Evolutionary conservation across 2,888 invertebrate species (phyloP).

Genomic region (Zaprionus bogoriensis): DNA sequence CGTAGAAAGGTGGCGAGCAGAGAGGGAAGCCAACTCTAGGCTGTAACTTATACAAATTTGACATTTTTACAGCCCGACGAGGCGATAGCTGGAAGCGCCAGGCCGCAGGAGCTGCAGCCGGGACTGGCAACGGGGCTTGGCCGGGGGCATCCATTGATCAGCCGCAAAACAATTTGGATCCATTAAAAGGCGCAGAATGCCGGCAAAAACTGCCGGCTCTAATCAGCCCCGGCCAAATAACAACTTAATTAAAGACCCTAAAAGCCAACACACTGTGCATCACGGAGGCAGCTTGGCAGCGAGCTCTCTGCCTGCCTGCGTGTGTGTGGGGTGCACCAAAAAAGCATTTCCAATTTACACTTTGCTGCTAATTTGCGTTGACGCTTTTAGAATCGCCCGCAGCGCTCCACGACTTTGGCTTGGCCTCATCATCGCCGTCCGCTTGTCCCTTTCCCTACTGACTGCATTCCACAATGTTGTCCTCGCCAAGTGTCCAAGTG

Average conservation of each 20-base stretch:
- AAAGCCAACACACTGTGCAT: conserved; percentile 49
- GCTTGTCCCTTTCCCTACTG: not conserved
- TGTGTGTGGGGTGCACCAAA: conserved; percentile 72
- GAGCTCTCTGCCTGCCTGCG: not conserved
- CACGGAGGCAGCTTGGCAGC: too few species aligned
- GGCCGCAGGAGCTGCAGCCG: not conserved
- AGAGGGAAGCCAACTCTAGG: not conserved
- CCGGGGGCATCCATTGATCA: conserved; percentile 52
- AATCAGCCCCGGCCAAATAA: conserved; percentile 70
- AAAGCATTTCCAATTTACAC: conserved; percentile 78
- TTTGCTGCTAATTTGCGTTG: conserved; percentile 78
- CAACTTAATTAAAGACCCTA: conserved; percentile 71
- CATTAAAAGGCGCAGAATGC: conserved; percentile 36
- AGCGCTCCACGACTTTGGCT: conserved; percentile 51
- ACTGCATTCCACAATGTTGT: conserved; percentile 65
- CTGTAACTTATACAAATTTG: conserved; percentile 75
- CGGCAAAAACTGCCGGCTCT: conserved; percentile 61
- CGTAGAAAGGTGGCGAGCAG: conserved; percentile 6
- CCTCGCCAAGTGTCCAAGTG: conserved; percentile 70
- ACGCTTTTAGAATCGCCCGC: conserved; percentile 76
- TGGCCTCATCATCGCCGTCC: conserved; percentile 37
- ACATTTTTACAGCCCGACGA: conserved; percentile 66
- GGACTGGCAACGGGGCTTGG: too few species aligned
- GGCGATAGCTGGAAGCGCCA: not conserved
- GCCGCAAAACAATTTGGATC: conserved; percentile 43